phyloP scores from a whole-genome alignment of 2,797 vertebrate genomes.

The Characodon lateralis region DNA sequence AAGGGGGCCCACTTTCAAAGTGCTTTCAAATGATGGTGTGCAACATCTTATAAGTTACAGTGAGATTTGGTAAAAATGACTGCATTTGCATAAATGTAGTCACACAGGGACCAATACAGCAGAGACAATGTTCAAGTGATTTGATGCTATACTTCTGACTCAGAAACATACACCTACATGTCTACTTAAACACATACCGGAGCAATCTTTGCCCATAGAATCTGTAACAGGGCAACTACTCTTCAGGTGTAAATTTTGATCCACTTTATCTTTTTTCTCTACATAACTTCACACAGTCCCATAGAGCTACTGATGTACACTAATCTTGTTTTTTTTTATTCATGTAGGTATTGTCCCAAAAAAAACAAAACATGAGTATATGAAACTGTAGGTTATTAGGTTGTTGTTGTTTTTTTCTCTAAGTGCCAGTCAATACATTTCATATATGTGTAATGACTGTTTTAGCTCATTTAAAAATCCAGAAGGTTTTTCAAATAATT shows the following conservation, averaged over 20 bases:
- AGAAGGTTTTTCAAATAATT: background rate
- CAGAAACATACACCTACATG: slow-evolving; percentile 1
- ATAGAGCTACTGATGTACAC: too few relatives aligned
- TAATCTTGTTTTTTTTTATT: too few relatives aligned
- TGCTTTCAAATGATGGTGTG: slow-evolving; percentile 71
- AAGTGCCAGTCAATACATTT: background rate
- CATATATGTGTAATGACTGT: background rate
- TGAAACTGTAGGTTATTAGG: background rate
- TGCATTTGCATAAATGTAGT: slow-evolving; percentile 76
- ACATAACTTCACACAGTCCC: too few relatives aligned
- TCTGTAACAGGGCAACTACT: background rate
- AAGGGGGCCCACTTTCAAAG: slow-evolving; percentile 67
- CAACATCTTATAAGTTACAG: slow-evolving; percentile 78
- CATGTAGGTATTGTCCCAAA: too few relatives aligned
- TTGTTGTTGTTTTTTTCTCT: background rate
- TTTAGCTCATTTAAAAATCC: background rate
- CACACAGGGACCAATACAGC: slow-evolving; percentile 58
- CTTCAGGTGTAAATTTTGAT: background rate
- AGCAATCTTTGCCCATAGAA: background rate
- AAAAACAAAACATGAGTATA: too few relatives aligned
- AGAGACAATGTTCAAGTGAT: slow-evolving; percentile 58
- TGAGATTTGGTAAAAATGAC: slow-evolving; percentile 76
- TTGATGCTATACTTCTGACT: slow-evolving; percentile 38
- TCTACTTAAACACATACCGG: slow-evolving; percentile 1
- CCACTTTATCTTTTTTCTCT: background rate